Conservation (phyloP, 1,140 invertebrate species). For the Drosophila seguyi region DNA sequence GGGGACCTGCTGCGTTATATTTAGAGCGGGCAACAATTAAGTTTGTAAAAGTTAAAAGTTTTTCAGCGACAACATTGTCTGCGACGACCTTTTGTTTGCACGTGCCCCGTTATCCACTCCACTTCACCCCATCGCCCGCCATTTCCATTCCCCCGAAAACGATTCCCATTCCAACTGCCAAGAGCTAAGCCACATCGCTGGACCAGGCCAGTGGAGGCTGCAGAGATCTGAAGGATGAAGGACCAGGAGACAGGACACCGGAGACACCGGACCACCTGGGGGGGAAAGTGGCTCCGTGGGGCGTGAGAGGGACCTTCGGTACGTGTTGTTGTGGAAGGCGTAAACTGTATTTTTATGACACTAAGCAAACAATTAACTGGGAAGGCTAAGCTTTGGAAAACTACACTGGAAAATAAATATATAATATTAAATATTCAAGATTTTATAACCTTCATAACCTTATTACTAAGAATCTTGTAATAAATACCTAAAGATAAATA, state of each 20-base stretch:
- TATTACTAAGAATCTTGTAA: too few species aligned
- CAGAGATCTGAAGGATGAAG: slow-evolving; percentile 7
- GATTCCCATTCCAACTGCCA: slow-evolving; percentile 27
- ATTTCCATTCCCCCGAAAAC: not conserved
- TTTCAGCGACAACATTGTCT: slow-evolving; percentile 80
- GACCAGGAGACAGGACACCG: not conserved
- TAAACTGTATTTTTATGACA: slow-evolving; percentile 81
- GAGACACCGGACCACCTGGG: not conserved
- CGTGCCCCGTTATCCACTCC: slow-evolving; percentile 44
- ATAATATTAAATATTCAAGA: too few species aligned
- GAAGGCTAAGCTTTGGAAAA: slow-evolving; percentile 22
- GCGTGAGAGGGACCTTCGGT: slow-evolving; percentile 24
- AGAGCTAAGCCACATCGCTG: slow-evolving; percentile 37
- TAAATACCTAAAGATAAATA: not conserved
- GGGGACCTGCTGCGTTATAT: slow-evolving; percentile 49
- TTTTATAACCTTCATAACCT: too few species aligned
- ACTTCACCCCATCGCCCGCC: not conserved
- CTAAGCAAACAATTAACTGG: slow-evolving; percentile 78
- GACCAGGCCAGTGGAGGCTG: slow-evolving; percentile 10
- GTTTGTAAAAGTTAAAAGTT: slow-evolving; percentile 80
- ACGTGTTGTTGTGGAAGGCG: slow-evolving; percentile 73
- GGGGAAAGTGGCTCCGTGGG: not conserved
- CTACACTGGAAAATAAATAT: slow-evolving; percentile 3
- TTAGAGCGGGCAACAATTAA: slow-evolving; percentile 74
- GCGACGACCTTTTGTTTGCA: slow-evolving; percentile 72